A percentile compares a stretch with the other conserved stretches of the same genome.
Evolutionary conservation across 2,113 vertebrate genomes (phyloP).

Genomic region (Urocolius indicus): DNA sequence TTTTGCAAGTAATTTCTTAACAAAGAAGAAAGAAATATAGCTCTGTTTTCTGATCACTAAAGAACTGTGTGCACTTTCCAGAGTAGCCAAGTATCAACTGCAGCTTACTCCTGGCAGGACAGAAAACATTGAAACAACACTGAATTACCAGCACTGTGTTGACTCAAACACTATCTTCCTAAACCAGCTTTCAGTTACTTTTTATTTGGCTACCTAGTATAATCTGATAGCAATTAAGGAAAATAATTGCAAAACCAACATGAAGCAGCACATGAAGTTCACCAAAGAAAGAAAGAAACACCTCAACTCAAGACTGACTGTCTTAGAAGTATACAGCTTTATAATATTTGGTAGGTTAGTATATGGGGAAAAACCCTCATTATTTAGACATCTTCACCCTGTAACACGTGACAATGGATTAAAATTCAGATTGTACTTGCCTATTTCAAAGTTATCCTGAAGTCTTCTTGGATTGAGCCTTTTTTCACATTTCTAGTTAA

Average conservation of each 20-base stretch:
- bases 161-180: not conserved
- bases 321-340: not conserved
- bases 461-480: constrained; percentile 87
- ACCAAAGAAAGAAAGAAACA: not conserved
- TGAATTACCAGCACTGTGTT: not conserved
- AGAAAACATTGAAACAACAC: not conserved
- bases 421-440: constrained; percentile 70
- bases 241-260: not conserved
- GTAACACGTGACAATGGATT: not conserved
- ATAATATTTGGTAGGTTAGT: not conserved
- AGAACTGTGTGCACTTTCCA: not conserved
- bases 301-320: not conserved
- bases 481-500: constrained; percentile 90
- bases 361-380: not conserved
- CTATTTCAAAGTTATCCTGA: constrained; percentile 91
- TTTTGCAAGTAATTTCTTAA: not conserved
- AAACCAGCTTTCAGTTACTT: not conserved
- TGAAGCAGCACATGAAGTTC: not conserved
- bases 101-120: not conserved
- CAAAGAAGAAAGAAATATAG: not conserved
- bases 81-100: not conserved
- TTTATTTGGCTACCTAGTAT: not conserved
- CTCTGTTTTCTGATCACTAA: not conserved
- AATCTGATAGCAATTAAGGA: not conserved
- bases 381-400: not conserved